Evolutionary conservation across 2,797 vertebrate genomes (phyloP).

Genomic region (Sciurus vulgaris): DNA sequence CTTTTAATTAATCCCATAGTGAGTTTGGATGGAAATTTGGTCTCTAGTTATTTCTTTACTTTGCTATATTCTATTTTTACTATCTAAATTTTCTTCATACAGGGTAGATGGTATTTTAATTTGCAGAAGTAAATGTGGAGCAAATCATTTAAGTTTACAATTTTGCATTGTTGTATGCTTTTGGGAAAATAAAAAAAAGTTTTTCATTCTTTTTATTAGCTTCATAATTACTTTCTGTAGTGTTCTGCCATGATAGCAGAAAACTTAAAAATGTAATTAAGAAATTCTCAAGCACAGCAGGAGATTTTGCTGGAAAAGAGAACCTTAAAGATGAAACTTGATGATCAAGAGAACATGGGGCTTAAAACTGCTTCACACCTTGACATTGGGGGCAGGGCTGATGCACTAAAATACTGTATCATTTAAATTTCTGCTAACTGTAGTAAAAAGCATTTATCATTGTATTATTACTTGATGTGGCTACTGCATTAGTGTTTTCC

Average conservation of each 20-base stretch:
- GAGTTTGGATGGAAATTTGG: conserved; percentile 48
- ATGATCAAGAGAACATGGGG: conserved; percentile 76
- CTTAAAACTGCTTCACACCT: conserved; percentile 58
- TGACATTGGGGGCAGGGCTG: background rate
- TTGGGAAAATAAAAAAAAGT: conserved; percentile 73
- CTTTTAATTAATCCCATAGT: conserved; percentile 64
- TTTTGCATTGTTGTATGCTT: conserved; percentile 79
- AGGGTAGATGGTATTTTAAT: conserved; percentile 67
- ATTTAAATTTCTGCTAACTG: background rate
- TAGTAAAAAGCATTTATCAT: background rate
- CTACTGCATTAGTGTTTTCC: background rate
- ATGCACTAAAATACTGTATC: background rate
- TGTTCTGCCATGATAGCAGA: conserved; percentile 84
- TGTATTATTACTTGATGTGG: background rate
- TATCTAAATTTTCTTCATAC: conserved; percentile 64
- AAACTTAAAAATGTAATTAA: conserved; percentile 88
- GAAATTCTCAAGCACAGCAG: conserved; percentile 85
- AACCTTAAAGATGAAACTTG: conserved; percentile 82
- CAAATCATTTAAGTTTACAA: conserved; percentile 62
- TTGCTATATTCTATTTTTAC: conserved; percentile 58
- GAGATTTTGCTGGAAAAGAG: conserved; percentile 84
- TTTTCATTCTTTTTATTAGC: conserved; percentile 84
- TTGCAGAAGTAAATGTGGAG: conserved; percentile 65
- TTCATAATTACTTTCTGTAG: conserved; percentile 85
- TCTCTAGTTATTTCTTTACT: conserved; percentile 35